Conservation (phyloP, 2,113 vertebrate species). For the Rallus limicola region DNA sequence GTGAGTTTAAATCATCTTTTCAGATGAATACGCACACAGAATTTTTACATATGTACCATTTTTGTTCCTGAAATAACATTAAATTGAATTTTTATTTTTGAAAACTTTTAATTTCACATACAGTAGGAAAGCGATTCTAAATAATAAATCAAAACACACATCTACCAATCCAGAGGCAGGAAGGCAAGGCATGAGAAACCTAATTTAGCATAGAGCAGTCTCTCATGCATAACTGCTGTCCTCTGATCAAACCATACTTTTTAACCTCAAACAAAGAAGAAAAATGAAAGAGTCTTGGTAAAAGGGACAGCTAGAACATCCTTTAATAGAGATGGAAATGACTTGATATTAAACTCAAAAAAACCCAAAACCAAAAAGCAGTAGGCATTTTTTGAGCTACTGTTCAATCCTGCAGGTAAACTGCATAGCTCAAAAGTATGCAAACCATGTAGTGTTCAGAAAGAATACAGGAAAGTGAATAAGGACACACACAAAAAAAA, state of each 20-base stretch:
- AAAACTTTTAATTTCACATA: background rate
- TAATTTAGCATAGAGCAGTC: conserved; percentile 1
- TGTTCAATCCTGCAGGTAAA: conserved; percentile 11
- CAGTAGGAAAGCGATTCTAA: background rate
- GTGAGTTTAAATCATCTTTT: background rate
- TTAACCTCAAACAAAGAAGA: conserved; percentile 19
- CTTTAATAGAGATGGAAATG: background rate
- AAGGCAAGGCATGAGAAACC: background rate
- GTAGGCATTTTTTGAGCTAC: background rate
- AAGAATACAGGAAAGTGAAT: background rate
- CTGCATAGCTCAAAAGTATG: background rate
- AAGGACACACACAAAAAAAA: background rate
- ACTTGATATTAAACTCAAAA: background rate
- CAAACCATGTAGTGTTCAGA: background rate
- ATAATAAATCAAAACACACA: conserved; percentile 28
- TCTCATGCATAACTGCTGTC: conserved; percentile 22
- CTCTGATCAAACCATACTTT: conserved; percentile 25
- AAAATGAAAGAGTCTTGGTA: background rate
- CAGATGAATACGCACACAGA: background rate
- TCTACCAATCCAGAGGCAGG: background rate
- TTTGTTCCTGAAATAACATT: background rate
- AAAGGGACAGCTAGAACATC: conserved; percentile 1
- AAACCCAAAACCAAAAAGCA: background rate
- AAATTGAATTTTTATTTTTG: conserved; percentile 2
- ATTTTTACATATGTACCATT: background rate